Evolutionary conservation across 1,140 invertebrate genomes (phyloP).

Genomic region (Calosoma granatense): DNA sequence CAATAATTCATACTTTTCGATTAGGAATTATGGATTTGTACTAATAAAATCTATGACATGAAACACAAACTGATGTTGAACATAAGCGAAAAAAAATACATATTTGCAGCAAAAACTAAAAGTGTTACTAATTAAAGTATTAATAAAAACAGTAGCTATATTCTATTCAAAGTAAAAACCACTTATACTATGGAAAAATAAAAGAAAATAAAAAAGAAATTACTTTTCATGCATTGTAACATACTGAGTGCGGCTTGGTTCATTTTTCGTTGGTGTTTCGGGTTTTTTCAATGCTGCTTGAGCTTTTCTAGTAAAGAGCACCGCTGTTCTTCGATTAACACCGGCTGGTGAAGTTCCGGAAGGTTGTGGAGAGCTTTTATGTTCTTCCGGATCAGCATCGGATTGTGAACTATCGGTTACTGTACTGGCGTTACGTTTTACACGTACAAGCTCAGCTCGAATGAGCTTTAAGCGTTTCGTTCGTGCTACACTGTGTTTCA

Average conservation of each 20-base stretch:
- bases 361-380: slow-evolving; percentile 32
- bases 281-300: slow-evolving; percentile 34
- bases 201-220: too few species aligned
- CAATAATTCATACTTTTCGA: too few species aligned
- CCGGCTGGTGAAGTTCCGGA: slow-evolving; percentile 40
- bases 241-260: not conserved
- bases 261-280: not conserved
- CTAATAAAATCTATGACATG: too few species aligned
- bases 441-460: slow-evolving; percentile 37
- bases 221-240: not conserved
- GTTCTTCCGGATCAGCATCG: slow-evolving; percentile 29
- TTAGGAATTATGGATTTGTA: too few species aligned
- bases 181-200: too few species aligned
- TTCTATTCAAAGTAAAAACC: too few species aligned
- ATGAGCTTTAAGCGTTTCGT: slow-evolving; percentile 43
- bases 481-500: slow-evolving; percentile 41
- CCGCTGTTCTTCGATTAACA: slow-evolving; percentile 73
- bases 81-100: too few species aligned
- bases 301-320: slow-evolving; percentile 69
- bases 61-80: too few species aligned
- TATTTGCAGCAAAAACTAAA: too few species aligned
- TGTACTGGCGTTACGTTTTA: slow-evolving; percentile 22
- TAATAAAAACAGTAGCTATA: too few species aligned
- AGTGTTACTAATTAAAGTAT: too few species aligned
- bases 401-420: slow-evolving; percentile 34